These are phyloP conservation scores for Prosopocoilus inquinatus DNA, from an alignment of 2,888 invertebrate genomes.

Conservation along the genomic window DNA sequence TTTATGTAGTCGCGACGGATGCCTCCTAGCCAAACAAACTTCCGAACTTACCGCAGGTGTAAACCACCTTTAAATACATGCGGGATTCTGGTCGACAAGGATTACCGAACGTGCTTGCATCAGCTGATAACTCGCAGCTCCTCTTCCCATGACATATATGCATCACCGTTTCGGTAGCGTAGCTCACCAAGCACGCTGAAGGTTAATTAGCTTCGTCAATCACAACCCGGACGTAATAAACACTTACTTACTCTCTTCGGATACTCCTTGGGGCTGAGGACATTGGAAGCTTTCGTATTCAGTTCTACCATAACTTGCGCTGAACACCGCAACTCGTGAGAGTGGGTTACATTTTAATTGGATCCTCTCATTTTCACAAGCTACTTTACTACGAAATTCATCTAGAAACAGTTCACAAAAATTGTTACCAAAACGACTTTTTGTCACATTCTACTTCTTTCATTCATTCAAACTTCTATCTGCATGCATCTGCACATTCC, in stretches of 20 bases:
- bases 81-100: constrained; percentile 77
- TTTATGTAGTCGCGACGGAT: not conserved
- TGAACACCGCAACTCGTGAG: constrained; percentile 87
- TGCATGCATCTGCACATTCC: too few relatives aligned
- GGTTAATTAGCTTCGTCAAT: not conserved
- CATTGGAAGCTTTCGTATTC: constrained; percentile 85
- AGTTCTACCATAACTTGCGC: constrained; percentile 87
- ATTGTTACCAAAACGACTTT: too few relatives aligned
- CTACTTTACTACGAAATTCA: constrained; percentile 90
- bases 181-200: constrained; percentile 82
- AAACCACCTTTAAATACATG: constrained; percentile 83
- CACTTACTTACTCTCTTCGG: constrained; percentile 77
- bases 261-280: constrained; percentile 80
- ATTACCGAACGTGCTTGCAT: constrained; percentile 78
- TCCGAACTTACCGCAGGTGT: constrained; percentile 76
- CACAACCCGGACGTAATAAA: constrained; percentile 10
- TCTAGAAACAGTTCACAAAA: constrained; percentile 58
- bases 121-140: constrained; percentile 75
- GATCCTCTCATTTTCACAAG: constrained; percentile 88
- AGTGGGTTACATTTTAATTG: constrained; percentile 85
- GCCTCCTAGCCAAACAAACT: not conserved
- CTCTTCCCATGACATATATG: constrained; percentile 64
- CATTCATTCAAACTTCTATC: too few relatives aligned
- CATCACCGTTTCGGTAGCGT: constrained; percentile 91
- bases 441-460: too few relatives aligned